Evolutionary conservation across 2,797 vertebrate species (phyloP), one percentile per base, ranked within the genome.

Genomic region (Myotis findleyi): DNA sequence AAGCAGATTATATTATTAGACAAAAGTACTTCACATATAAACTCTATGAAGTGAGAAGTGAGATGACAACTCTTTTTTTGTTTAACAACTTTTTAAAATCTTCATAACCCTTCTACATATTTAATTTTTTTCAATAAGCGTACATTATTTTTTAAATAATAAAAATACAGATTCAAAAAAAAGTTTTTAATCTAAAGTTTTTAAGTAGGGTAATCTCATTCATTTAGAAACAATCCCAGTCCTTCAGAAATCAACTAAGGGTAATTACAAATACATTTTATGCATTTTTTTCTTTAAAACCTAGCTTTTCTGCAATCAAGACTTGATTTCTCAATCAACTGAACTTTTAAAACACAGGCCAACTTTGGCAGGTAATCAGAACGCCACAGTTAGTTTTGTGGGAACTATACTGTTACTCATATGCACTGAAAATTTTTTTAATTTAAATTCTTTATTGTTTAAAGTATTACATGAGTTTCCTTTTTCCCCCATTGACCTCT

Each of bases 81-180:
- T 23, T 77, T 59, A 16, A 75, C 27, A 16, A 75, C 23, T 51
- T 16, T 87, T 93, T n/a, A 82, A 76, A 87, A 14, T 59, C 33
- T 75, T 82, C 33, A 49, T 66, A 49, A 66, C 41, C n/a, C 6
- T 69, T 53, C 66, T 25, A 38, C 2, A 18, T 10, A n/a, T 55
- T 75, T 30, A 80, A 6, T 10, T 41, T 69, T 69, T 87, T 95
- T 84, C 62, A 94, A 69, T 33, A 33, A 79, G 6, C 33, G 57
- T 36, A 68, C 47, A 47, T 49, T 59, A 92, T 76, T 84, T 95
- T 77, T 69, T 21, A 91, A 95, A 95, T 86, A 94, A 80, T 81
- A 87, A 92, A 94, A 92, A 53, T 6, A 59, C 57, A 84, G 6
- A 80, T 51, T 92, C 57, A 77, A 69, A 93, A 93, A 93, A 8